Base-by-base conservation (phyloP, 2,797 vertebrate species). In the Karalla daura region DNA sequence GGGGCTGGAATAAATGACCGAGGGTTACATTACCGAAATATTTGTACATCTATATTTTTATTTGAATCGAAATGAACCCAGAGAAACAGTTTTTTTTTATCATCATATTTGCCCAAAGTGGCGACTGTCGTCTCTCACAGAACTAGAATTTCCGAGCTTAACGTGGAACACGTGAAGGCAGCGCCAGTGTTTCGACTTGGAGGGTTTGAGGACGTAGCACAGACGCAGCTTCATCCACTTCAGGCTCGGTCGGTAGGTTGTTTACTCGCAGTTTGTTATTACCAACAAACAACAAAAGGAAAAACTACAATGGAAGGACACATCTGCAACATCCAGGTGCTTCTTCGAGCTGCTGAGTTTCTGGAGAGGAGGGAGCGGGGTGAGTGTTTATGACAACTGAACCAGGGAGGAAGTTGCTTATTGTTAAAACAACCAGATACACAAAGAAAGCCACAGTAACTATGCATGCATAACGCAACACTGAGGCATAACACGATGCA, bases 341-440 rank as follows among this genome's bases (percentile, higher is more conserved):
- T 99, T 65, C 92, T 98, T 5, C 95, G 95, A 75, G 97, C 97
- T 0, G 97, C 97, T 0, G 97, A 97, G 84, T 98, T 96, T 79
- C 71, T 98, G 93, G 97, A 98, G 68, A 93, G 95, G 46, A 93
- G 93, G 71, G 94, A 96, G 40, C 80, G 95, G 92, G 96, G 96
- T 96, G 41, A 32, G 78, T 73, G 20, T 78, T 76, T 68, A 52
- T 7, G 73, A 56, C 59, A 76, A 77, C 70, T 79, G 70, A 77
- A 11, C 12, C 17, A 30, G 64, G 63, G 80, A 84, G 73, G 81
- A 87, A 86, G 74, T 80, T 81, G 53, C 45, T 83, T 70, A 67
- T 79, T 73, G 76, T 81, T 55, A 33, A 67, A 84, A 80, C 53
- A 86, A 70, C 70, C 63, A 58, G 73, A 84, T 70, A 23, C 51